A percentile compares a stretch with the other conserved stretches of the same genome.
phyloP scores from a whole-genome alignment of 2,113 vertebrate genomes.

The Telmatochromis sp. region DNA sequence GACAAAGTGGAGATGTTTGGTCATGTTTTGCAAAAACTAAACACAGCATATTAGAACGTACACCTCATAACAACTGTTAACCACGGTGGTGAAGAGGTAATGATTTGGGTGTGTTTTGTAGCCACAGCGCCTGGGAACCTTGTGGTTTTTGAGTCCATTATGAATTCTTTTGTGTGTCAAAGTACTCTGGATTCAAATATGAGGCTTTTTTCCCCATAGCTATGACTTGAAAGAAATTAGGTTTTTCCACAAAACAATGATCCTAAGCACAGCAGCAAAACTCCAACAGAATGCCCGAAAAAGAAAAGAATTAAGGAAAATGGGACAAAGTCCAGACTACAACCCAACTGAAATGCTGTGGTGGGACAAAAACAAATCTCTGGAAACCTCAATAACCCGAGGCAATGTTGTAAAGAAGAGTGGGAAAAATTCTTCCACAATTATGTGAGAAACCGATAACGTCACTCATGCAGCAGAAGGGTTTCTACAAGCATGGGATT shows the following conservation, averaged over 20 bases:
- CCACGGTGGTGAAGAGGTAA: background rate
- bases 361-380: background rate
- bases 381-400: background rate
- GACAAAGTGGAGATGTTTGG: background rate
- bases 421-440: background rate
- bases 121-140: background rate
- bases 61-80: background rate
- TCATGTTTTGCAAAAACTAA: background rate
- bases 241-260: background rate
- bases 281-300: background rate
- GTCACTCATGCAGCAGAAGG: background rate
- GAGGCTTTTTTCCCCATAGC: background rate
- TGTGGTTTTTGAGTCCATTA: rapidly evolving
- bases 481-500: background rate
- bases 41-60: background rate
- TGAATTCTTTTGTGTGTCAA: background rate
- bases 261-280: background rate
- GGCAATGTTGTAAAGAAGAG: background rate
- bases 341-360: background rate
- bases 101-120: background rate
- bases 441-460: background rate
- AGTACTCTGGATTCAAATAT: background rate
- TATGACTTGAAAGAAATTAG: background rate
- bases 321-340: background rate
- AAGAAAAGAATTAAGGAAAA: background rate